Evolutionary conservation across 2,888 invertebrate species (phyloP).

Genomic region (Cantharis nigra): DNA sequence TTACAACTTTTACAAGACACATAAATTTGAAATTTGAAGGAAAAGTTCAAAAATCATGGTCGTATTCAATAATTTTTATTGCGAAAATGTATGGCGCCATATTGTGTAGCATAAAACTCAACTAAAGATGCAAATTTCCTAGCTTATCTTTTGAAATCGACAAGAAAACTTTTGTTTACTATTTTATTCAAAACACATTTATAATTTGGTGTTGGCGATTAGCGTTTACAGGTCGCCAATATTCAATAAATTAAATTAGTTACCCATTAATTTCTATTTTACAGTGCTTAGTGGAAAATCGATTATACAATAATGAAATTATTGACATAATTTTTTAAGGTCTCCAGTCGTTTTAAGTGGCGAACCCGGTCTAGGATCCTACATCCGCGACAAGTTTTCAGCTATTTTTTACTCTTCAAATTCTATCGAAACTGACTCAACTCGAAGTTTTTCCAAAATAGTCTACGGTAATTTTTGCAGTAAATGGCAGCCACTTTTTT

Average conservation of each 20-base stretch:
- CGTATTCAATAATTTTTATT: slow-evolving; percentile 1
- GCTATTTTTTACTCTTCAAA: too few species aligned
- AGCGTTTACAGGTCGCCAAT: background rate
- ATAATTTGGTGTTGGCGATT: background rate
- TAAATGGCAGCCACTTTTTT: background rate
- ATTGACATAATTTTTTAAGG: background rate
- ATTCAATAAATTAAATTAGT: background rate
- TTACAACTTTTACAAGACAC: background rate
- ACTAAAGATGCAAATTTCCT: background rate
- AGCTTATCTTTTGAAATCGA: background rate
- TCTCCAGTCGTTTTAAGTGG: background rate
- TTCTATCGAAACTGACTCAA: background rate
- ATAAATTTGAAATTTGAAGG: slow-evolving; percentile 2
- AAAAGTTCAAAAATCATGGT: background rate
- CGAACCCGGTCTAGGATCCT: background rate
- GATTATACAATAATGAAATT: background rate
- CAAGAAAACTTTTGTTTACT: background rate
- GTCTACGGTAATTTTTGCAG: background rate
- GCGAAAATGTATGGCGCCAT: slow-evolving; percentile 2
- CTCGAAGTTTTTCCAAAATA: background rate
- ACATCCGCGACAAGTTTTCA: background rate
- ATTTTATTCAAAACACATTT: background rate
- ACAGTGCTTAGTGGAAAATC: background rate
- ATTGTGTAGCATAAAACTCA: background rate
- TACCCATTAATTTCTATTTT: background rate